Conservation (phyloP, 2,797 vertebrate genomes). For the Arvicola amphibius region DNA sequence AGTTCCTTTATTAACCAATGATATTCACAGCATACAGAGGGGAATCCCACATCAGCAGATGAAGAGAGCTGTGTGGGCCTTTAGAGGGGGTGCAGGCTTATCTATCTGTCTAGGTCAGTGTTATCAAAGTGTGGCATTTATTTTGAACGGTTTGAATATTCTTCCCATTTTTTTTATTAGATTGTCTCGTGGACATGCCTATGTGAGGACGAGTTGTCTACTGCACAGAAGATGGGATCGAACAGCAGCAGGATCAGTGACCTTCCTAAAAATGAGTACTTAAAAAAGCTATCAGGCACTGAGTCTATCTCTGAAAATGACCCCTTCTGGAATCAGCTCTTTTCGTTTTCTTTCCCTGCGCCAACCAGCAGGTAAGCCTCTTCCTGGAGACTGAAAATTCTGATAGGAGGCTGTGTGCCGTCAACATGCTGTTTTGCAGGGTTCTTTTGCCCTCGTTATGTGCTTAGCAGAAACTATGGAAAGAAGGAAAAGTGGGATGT, state of each 20-base stretch:
- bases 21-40: too few species aligned
- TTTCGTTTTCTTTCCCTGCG: constrained; percentile 96
- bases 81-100: neutral
- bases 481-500: neutral
- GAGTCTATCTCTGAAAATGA: constrained; percentile 96
- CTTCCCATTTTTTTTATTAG: constrained; percentile 40
- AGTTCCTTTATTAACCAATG: too few species aligned
- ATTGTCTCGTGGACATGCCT: constrained; percentile 85
- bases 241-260: constrained; percentile 96
- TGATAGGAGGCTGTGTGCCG: neutral
- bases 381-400: neutral
- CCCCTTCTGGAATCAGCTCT: constrained; percentile 99
- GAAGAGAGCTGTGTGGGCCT: neutral
- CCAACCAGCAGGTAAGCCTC: constrained; percentile 94
- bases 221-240: constrained; percentile 92
- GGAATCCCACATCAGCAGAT: neutral
- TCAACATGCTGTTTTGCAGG: neutral
- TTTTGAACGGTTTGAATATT: constrained; percentile 36
- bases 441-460: neutral
- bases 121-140: neutral
- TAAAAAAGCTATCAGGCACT: constrained; percentile 92
- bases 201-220: constrained; percentile 75
- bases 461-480: neutral
- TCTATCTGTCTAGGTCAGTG: neutral
- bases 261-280: constrained; percentile 94